These are phyloP conservation scores for Clivina fossor DNA, from an alignment of 2,888 invertebrate species.

Conservation along the genomic window DNA sequence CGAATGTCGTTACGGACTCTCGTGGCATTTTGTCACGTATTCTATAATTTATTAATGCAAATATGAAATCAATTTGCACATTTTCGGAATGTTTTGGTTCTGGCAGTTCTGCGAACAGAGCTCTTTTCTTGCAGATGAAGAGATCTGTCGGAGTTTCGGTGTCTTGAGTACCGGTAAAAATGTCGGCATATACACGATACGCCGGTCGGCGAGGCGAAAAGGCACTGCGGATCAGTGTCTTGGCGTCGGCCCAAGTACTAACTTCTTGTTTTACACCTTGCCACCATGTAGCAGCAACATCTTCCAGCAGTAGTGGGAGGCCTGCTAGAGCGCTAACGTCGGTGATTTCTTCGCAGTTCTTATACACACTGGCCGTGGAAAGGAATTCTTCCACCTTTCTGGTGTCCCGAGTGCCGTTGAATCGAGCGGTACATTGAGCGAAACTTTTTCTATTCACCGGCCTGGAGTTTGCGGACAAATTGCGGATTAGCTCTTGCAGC, in stretches of 20 bases:
- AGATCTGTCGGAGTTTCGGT: slow-evolving; percentile 15
- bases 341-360: slow-evolving; percentile 32
- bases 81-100: slow-evolving; percentile 33
- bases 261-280: slow-evolving; percentile 27
- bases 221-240: slow-evolving; percentile 25
- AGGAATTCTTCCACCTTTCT: slow-evolving; percentile 35
- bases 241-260: slow-evolving; percentile 31
- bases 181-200: slow-evolving; percentile 35
- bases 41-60: slow-evolving; percentile 32
- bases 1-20: slow-evolving; percentile 2
- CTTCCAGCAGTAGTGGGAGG: slow-evolving; percentile 30
- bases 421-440: slow-evolving; percentile 1
- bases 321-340: slow-evolving; percentile 34
- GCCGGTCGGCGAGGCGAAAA: slow-evolving; percentile 36
- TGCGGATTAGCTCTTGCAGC: not conserved
- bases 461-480: not conserved
- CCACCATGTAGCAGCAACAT: slow-evolving; percentile 34
- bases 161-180: slow-evolving; percentile 34
- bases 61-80: slow-evolving; percentile 37
- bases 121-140: slow-evolving; percentile 36
- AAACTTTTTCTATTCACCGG: not conserved
- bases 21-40: slow-evolving; percentile 9
- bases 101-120: slow-evolving; percentile 35
- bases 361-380: slow-evolving; percentile 23
- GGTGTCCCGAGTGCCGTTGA: not conserved